Evolutionary conservation across 2,797 vertebrate genomes (phyloP), one percentile per base, ranked within the genome.

Genomic region (Pygocentrus nattereri): DNA sequence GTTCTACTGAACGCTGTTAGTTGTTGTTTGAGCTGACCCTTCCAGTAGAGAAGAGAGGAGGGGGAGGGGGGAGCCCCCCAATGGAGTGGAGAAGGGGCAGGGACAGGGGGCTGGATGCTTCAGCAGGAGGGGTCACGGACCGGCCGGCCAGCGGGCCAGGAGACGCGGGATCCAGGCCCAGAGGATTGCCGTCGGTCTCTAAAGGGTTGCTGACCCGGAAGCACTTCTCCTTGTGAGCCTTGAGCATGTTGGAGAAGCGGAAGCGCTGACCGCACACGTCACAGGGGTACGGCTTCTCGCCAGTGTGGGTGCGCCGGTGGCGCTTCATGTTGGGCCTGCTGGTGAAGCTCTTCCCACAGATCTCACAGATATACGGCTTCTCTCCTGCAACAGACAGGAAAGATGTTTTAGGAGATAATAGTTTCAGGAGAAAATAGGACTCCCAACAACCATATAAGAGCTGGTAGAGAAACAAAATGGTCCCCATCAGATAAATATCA

Each of bases 241-340:
- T 98, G 85, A 98, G 97, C 97, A 98, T 98, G 94, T 98, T 98
- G 92, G 97, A 97, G 93, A 98, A 98, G 87, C 97, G 97, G 92
- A 98, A 98, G 84, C 97, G 96, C 80, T 97, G 97, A 74, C 97
- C 97, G 0, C 97, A 98, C 76, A 97, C 95, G 25, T 97, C 97
- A 2, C 97, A 98, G 0, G 97, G 97, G 87, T 98, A 98, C 0
- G 97, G 97, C 90, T 98, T 98, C 93, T 98, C 97, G 0, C 97
- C 97, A 0, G 97, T 98, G 95, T 98, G 97, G 0, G 97, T 98
- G 87, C 97, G 96, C 67, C 97, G 96, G 88, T 99, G 98, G 19
- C 98, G 95, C 90, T 98, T 98, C 98, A 99, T 99, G 94, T 99
- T 99, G 87, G 98, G 98, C 27, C 97, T 95, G 88, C 98, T 99